Base-by-base conservation (phyloP, 2,888 invertebrate genomes). In the Fragum whitleyi region DNA sequence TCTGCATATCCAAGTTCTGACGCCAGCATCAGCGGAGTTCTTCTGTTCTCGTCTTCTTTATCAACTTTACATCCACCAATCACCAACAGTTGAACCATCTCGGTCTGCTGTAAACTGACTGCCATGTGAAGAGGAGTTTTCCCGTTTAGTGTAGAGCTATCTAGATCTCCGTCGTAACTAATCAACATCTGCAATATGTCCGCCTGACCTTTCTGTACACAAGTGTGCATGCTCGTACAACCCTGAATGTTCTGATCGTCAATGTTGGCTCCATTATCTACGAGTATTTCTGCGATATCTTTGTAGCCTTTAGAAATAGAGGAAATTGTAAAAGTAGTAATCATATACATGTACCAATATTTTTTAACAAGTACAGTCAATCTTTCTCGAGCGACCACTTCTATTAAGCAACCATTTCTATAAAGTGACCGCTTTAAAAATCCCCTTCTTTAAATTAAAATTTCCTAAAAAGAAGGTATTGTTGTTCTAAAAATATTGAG, bases 171-270 rank as follows among this genome's bases (percentile, higher is more conserved):
- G 19, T 82, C 81, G 9, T 88, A 85, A 16, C 83, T 69, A n/a
- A 90, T 74, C 32, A 91, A 82, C 9, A 88, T 70, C 51, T 81
- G 77, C 2, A 87, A 81, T 26, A 91, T 88, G 42, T 83, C 85
- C 6, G 83, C 77, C 39, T 87, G 71, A 14, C 90, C 91, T 73
- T 87, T 87, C 36, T 83, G 82, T 7, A 91, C 90, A 83, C 92
- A 92, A n/a, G 89, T 88, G 79, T 91, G 89, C 16, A 93, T 79
- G 14, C 92, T 86, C 7, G 92, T 91, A 36, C 79, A 83, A 9
- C 92, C 91, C 57, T 88, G 84, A 59, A 91, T 89, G 83, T 93
- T 93, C 29, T 85, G 86, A 26, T 85, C 79, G 78, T 93, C 91
- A 26, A 92, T 75, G 73, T 91, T 89, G 53, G 93, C 92, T 26